Percentiles rank a stretch among this genome's conserved stretches.
These are phyloP conservation scores for Drosophila fulvimacula DNA, from an alignment of 2,888 invertebrate genomes.

Conservation along the genomic window DNA sequence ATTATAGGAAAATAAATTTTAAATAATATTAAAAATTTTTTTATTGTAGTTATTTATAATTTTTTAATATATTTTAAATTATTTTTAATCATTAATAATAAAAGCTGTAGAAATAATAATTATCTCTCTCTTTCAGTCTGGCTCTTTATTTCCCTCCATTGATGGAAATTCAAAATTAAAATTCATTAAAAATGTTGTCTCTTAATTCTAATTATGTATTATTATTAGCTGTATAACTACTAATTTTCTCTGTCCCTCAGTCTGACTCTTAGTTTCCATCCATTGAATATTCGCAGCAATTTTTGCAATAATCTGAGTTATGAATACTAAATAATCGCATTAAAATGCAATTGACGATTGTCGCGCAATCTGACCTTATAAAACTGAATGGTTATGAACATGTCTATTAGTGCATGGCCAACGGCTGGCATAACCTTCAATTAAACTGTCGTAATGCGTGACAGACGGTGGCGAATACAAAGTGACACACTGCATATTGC, in stretches of 20 bases:
- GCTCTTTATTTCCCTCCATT: too few species aligned
- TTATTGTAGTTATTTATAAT: too few species aligned
- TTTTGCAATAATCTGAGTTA: constrained; percentile 20
- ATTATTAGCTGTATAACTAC: background rate
- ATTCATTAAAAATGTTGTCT: too few species aligned
- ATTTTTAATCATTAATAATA: too few species aligned
- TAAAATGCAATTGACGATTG: constrained; percentile 37
- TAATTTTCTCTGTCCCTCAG: background rate
- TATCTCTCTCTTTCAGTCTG: too few species aligned
- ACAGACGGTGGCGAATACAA: constrained; percentile 1
- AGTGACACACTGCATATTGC: constrained; percentile 12
- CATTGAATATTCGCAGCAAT: background rate
- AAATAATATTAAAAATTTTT: too few species aligned
- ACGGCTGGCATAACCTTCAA: constrained; percentile 39
- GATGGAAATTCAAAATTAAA: too few species aligned
- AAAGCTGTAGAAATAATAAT: too few species aligned
- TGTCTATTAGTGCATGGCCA: constrained; percentile 12
- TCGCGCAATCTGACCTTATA: constrained; percentile 25
- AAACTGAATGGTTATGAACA: constrained; percentile 42
- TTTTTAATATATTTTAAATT: too few species aligned
- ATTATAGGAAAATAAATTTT: too few species aligned
- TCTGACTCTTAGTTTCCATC: background rate
- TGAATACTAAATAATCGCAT: constrained; percentile 29
- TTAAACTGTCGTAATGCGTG: constrained; percentile 38
- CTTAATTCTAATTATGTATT: too few species aligned